Evolutionary conservation across 2,888 invertebrate genomes (phyloP).

Genomic region (Eupithecia vulgata): DNA sequence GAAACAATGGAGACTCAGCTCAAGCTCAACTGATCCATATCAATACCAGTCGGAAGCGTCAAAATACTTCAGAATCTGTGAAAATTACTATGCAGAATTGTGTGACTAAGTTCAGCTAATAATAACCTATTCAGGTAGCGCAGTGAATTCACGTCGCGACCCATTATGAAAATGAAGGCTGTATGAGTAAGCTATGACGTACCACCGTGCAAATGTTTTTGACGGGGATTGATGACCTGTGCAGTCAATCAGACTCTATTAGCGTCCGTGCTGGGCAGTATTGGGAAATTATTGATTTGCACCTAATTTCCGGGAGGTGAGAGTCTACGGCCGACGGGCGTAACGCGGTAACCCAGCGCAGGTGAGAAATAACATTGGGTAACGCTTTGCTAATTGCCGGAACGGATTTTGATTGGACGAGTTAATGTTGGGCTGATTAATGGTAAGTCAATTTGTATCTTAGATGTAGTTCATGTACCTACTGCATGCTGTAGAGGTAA

Average conservation of each 20-base stretch:
- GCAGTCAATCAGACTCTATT: slow-evolving; percentile 75
- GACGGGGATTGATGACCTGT: slow-evolving; percentile 45
- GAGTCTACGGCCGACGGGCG: slow-evolving; percentile 65
- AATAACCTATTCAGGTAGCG: slow-evolving; percentile 5
- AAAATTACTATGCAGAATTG: background rate
- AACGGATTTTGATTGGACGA: slow-evolving; percentile 16
- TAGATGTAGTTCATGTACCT: background rate
- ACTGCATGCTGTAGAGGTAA: background rate
- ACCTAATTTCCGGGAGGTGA: slow-evolving; percentile 71
- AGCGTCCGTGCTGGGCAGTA: slow-evolving; percentile 61
- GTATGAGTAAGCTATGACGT: slow-evolving; percentile 36
- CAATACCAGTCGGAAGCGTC: too few relatives aligned
- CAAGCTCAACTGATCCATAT: too few relatives aligned
- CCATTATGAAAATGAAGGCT: slow-evolving; percentile 36
- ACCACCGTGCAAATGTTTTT: slow-evolving; percentile 44
- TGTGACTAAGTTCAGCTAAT: background rate
- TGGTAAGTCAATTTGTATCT: background rate
- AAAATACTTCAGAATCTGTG: background rate
- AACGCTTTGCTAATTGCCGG: slow-evolving; percentile 28
- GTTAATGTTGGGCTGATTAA: background rate
- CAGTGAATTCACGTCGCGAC: slow-evolving; percentile 9
- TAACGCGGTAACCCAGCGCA: slow-evolving; percentile 59
- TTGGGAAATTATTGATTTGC: slow-evolving; percentile 80
- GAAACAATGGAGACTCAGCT: too few relatives aligned
- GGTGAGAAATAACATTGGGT: slow-evolving; percentile 43